Conservation (phyloP, 1,140 invertebrate genomes). For the Tribolium madens region DNA sequence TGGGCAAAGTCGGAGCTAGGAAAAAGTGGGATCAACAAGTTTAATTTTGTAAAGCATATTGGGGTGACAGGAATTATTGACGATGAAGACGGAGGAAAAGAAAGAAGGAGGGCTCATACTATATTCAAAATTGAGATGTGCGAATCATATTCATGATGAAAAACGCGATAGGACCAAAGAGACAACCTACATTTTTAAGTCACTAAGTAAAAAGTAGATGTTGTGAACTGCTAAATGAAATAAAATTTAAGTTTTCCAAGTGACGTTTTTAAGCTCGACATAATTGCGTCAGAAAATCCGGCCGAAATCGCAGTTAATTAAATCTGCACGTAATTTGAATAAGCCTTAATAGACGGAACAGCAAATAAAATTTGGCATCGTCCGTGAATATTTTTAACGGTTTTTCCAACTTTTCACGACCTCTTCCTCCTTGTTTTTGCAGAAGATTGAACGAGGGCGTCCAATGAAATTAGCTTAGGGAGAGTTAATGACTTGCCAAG, state of each 20-base stretch:
- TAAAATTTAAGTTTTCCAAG: too few relatives aligned
- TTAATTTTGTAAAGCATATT: neutral
- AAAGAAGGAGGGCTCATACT: neutral
- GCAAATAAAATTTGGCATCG: constrained; percentile 41
- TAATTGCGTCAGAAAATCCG: neutral
- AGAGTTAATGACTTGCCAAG: constrained; percentile 39
- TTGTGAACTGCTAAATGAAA: too few relatives aligned
- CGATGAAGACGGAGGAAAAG: neutral
- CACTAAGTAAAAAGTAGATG: too few relatives aligned
- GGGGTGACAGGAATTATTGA: neutral
- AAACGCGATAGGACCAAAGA: too few relatives aligned
- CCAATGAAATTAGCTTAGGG: constrained; percentile 41
- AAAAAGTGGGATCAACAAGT: neutral
- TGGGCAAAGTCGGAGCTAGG: neutral
- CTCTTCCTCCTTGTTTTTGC: constrained; percentile 39
- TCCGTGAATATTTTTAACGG: constrained; percentile 31
- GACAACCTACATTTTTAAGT: too few relatives aligned
- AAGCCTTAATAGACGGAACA: constrained; percentile 21
- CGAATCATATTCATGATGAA: neutral
- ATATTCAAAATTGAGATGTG: neutral
- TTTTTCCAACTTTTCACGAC: constrained; percentile 17
- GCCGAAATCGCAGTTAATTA: constrained; percentile 14
- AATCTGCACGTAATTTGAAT: constrained; percentile 25
- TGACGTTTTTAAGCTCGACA: neutral
- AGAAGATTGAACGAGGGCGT: constrained; percentile 37